These are phyloP conservation scores for Drosophila pseudotalamancana DNA, from an alignment of 2,888 invertebrate species.

Conservation along the genomic window DNA sequence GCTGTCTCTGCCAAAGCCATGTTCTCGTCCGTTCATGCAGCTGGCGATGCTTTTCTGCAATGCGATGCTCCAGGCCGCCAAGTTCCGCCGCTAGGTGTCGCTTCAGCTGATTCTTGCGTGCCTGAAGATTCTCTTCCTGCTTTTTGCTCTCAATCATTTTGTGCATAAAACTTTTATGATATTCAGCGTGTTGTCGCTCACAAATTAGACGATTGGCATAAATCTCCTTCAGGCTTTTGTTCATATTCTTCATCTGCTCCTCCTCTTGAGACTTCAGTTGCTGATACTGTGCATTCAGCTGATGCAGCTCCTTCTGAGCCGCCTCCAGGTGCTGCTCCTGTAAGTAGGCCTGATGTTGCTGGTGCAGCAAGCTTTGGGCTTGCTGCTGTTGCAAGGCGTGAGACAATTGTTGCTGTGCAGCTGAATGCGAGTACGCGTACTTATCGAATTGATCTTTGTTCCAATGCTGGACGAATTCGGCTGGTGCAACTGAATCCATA, in stretches of 20 bases:
- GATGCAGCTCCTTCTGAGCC: conserved; percentile 36
- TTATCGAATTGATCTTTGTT: neutral
- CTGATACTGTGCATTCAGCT: conserved; percentile 44
- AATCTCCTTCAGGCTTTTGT: conserved; percentile 32
- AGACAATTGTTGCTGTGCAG: conserved; percentile 7
- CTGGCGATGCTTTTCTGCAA: conserved; percentile 32
- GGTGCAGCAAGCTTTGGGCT: neutral
- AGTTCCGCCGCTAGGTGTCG: conserved; percentile 18
- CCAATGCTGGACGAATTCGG: conserved; percentile 20
- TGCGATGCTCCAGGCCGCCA: conserved; percentile 25
- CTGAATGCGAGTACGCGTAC: neutral
- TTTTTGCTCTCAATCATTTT: conserved; percentile 61
- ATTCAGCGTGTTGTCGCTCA: conserved; percentile 59
- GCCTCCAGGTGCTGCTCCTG: conserved; percentile 26
- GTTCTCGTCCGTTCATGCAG: conserved; percentile 6
- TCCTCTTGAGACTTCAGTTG: conserved; percentile 38
- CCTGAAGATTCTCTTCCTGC: conserved; percentile 39
- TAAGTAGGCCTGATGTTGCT: conserved; percentile 24
- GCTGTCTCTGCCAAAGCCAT: conserved; percentile 28
- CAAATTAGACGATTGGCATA: conserved; percentile 23
- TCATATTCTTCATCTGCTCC: conserved; percentile 38
- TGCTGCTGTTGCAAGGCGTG: conserved; percentile 18
- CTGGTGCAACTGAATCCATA: neutral
- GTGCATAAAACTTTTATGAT: conserved; percentile 48
- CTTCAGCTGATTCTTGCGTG: conserved; percentile 20